A percentile compares a stretch with the other conserved stretches of the same genome.
Evolutionary conservation across 2,888 invertebrate species (phyloP).

Genomic region (Junonia oenone): DNA sequence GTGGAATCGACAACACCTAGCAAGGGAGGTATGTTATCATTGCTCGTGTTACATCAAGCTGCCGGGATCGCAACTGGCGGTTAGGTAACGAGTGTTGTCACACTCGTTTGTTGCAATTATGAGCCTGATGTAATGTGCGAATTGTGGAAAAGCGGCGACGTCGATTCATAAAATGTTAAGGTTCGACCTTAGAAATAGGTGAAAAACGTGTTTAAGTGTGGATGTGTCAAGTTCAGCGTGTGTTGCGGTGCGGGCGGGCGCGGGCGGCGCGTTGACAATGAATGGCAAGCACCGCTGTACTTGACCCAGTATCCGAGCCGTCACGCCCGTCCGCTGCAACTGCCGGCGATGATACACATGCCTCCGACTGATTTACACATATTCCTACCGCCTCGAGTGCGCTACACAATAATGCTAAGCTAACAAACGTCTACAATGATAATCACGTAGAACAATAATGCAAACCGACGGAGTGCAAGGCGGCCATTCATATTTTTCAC

Average conservation of each 20-base stretch:
- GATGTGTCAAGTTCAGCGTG: slow-evolving; percentile 73
- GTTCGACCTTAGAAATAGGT: slow-evolving; percentile 50
- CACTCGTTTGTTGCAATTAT: slow-evolving; percentile 65
- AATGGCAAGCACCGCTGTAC: slow-evolving; percentile 78
- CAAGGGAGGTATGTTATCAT: slow-evolving; percentile 42
- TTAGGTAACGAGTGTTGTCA: slow-evolving; percentile 73
- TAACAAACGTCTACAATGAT: background rate
- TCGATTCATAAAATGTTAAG: slow-evolving; percentile 22
- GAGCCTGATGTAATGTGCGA: slow-evolving; percentile 53
- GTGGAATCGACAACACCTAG: slow-evolving; percentile 42
- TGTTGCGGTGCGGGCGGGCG: slow-evolving; percentile 41
- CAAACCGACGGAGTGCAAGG: background rate
- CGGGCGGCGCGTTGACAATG: slow-evolving; percentile 60
- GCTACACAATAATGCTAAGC: background rate
- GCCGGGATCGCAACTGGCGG: slow-evolving; percentile 51
- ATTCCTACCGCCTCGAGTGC: background rate
- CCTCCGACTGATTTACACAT: background rate
- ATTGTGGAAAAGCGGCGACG: slow-evolving; percentile 29
- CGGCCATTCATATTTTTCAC: slow-evolving; percentile 23
- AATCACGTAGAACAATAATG: background rate
- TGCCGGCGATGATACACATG: slow-evolving; percentile 27
- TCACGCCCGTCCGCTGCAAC: slow-evolving; percentile 50
- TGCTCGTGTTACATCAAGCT: slow-evolving; percentile 54
- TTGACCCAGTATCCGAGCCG: slow-evolving; percentile 73
- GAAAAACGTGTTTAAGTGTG: slow-evolving; percentile 58